These are phyloP conservation scores for Micrasema longulum DNA, from an alignment of 1,140 invertebrate species.

Conservation along the genomic window DNA sequence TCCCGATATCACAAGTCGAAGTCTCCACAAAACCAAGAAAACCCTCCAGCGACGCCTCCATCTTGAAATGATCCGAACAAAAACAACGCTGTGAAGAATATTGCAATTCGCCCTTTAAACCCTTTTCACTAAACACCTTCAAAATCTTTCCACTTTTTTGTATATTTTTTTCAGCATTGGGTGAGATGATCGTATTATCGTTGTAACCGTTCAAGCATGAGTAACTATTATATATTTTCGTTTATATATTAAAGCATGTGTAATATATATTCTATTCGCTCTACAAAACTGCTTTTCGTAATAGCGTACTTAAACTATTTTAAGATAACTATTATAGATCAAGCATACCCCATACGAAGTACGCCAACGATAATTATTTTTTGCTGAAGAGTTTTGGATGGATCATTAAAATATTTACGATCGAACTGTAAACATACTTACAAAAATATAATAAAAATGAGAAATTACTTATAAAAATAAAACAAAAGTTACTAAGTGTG, in stretches of 20 bases:
- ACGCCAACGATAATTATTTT: too few species aligned
- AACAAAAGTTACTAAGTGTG: too few species aligned
- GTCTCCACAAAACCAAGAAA: neutral
- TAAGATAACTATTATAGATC: conserved; percentile 2
- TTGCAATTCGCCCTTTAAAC: neutral
- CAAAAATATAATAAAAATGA: too few species aligned
- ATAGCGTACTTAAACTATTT: neutral
- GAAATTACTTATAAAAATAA: too few species aligned
- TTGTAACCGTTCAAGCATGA: conserved; percentile 6
- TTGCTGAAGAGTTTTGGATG: too few species aligned
- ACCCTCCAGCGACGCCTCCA: neutral
- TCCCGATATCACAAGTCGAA: conserved; percentile 4
- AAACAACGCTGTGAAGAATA: neutral
- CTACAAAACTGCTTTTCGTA: neutral
- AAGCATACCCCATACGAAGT: too few species aligned
- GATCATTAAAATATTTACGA: too few species aligned
- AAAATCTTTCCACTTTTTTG: neutral
- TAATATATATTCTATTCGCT: neutral
- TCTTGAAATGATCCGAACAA: neutral
- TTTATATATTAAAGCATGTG: conserved; percentile 1
- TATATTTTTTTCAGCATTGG: neutral
- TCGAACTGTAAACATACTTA: too few species aligned
- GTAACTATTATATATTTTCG: neutral
- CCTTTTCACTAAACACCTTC: neutral
- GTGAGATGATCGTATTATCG: conserved; percentile 20